Evolutionary conservation across 1,140 invertebrate species (phyloP), one percentile per base, ranked within the genome.

Genomic region (Drosophila ficusphila): DNA sequence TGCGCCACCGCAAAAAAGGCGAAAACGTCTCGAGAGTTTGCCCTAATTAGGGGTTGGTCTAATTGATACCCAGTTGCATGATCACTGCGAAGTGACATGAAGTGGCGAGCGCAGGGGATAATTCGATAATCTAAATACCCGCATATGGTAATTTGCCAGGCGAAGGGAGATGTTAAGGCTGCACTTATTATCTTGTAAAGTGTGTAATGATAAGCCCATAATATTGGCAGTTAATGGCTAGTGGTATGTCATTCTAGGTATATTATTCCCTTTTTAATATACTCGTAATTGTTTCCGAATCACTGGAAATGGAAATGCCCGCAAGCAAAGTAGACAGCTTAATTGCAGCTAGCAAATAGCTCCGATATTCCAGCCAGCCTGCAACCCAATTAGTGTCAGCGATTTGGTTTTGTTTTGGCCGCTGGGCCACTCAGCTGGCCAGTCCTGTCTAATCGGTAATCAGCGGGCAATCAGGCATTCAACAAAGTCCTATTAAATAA

Each of bases 401-500:
- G 42, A 73, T 73, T 73, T 73, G 29, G 47, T 72, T 72, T 47
- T 38, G 54, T 49, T 61, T 72, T 47, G 27, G 41, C 51, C 64
- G 9, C 33, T 29, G 31, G 33, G 23, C 36, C 72, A 58, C 47
- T 68, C 71, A 49, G 69, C 31, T 52, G 19, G 41, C 29, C 4
- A 21, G 14, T 12, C 38, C 41, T 46, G 53, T 29, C 58, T 72
- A 73, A 71, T 52, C 71, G 54, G 56, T 72, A 71, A 71, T 71
- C 68, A 60, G 73, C 38, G 46, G 38, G 49, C 42, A 48, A 71
- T 47, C 64, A 64, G 74, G 42, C 54, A 58, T 58, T 78, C 70
- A 64, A 72, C 56, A 62, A 72, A 60, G 57, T 78, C 52, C 61
- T 73, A 57, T 56, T 83, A 46, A 79, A 83, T 83, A 71, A 79